Evolutionary conservation across 2,888 invertebrate genomes (phyloP).

Genomic region (Limnephilus rhombicus): DNA sequence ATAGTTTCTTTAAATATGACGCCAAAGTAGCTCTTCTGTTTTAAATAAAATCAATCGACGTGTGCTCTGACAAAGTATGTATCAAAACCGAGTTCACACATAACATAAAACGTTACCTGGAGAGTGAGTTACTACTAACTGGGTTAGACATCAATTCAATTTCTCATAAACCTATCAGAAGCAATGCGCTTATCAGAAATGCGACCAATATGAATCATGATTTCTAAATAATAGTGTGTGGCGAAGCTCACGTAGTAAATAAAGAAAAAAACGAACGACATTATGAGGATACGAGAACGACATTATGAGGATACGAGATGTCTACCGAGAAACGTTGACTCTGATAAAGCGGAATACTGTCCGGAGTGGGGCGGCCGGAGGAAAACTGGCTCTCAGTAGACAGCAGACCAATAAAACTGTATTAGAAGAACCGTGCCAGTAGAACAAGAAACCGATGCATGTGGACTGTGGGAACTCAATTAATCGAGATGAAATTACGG

Average conservation of each 20-base stretch:
- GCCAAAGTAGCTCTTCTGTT: background rate
- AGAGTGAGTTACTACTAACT: background rate
- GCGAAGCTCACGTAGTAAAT: background rate
- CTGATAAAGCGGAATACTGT: background rate
- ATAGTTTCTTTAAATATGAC: background rate
- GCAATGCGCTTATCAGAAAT: background rate
- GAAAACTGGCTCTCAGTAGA: background rate
- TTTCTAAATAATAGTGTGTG: background rate
- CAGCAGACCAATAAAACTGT: slow-evolving; percentile 12
- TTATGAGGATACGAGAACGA: background rate
- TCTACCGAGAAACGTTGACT: background rate
- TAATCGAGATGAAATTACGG: background rate
- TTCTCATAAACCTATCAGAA: background rate
- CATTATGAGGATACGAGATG: background rate
- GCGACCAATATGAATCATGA: background rate
- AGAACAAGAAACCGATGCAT: slow-evolving; percentile 31
- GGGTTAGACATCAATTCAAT: background rate
- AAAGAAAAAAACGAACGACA: background rate
- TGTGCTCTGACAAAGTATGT: background rate
- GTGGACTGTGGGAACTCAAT: slow-evolving; percentile 18
- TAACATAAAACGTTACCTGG: background rate
- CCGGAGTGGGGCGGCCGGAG: background rate
- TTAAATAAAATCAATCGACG: background rate
- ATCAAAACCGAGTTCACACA: background rate
- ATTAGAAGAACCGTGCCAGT: slow-evolving; percentile 32